Base-by-base conservation (phyloP, 2,113 vertebrate species). In the Raphicerus campestris region DNA sequence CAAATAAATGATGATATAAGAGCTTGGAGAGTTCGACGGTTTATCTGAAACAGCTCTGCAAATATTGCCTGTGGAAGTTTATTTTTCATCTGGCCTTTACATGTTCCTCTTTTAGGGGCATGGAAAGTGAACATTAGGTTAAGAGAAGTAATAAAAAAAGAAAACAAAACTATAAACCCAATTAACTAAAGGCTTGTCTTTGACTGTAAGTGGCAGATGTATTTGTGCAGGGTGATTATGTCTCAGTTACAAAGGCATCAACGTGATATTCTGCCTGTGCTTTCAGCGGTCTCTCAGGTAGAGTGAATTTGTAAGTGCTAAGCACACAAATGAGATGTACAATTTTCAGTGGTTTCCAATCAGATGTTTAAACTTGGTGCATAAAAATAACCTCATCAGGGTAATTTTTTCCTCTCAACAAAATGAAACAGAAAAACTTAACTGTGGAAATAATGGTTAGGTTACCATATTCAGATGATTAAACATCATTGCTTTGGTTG, bases 171-270 rank as follows among this genome's bases (percentile, higher is more conserved):
- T 83, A 35, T 90, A 92, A 97, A 78, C 88, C 32, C 80, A 90
- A 70, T 97, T 97, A 97, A 98, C 89, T 96, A 92, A 96, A 97
- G 75, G n/a, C 49, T 96, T 95, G 73, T 94, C 95, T 91, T 93
- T 14, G 11, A 55, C 39, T 81, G 35, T 95, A 94, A 89, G 96
- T 87, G 89, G 97, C 85, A 97, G 93, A 96, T 98, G 97, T 98
- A 45, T 98, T 98, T 98, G 91, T 77, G 53, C 39, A 83, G 88
- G 90, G 32, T 75, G 85, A 91, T 94, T 97, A 80, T 96, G 70
- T 96, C 81, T 85, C 2, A 0, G 93, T 97, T 97, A 97, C 82
- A 88, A 96, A 97, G 78, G 93, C 81, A 92, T 93, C 45, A 47
- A 47, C 1, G 15, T 73, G 56, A 32, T 87, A 28, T 88, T 95